Conservation (phyloP, 2,113 vertebrate genomes). For the Otocyon megalotis region DNA sequence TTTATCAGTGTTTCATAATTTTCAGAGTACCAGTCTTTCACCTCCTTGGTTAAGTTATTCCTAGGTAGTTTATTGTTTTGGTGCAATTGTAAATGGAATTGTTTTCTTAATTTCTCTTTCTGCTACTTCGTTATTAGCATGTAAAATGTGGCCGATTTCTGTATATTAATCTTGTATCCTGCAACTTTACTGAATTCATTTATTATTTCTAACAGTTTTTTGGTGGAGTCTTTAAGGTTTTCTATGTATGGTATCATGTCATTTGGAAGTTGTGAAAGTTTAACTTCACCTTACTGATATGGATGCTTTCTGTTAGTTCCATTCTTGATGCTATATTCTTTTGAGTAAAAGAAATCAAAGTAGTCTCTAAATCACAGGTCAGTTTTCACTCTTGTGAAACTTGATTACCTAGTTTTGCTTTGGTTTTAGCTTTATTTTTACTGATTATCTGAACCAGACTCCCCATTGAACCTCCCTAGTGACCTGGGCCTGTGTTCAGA, state of each 20-base stretch:
- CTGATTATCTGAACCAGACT: not conserved
- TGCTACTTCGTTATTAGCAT: not conserved
- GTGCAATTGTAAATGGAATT: not conserved
- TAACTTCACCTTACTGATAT: not conserved
- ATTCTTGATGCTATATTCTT: not conserved
- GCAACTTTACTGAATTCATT: not conserved
- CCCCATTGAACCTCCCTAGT: not conserved
- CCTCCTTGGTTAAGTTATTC: not conserved
- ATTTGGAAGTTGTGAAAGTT: not conserved
- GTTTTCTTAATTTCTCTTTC: not conserved
- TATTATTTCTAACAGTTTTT: not conserved
- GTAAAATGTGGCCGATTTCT: not conserved
- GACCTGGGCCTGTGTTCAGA: constrained; percentile 1
- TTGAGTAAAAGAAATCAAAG: constrained; percentile 46
- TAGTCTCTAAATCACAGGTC: constrained; percentile 26
- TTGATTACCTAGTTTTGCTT: not conserved
- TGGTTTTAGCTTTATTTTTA: constrained; percentile 15
- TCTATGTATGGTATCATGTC: not conserved
- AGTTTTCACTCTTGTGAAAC: constrained; percentile 17
- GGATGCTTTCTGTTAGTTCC: not conserved
- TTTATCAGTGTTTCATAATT: not conserved
- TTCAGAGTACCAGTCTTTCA: not conserved
- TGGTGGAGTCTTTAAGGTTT: not conserved
- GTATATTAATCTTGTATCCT: not conserved
- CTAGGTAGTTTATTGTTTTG: not conserved